Evolutionary conservation across 1,140 invertebrate species (phyloP).

Genomic region (Drosophila nannoptera): DNA sequence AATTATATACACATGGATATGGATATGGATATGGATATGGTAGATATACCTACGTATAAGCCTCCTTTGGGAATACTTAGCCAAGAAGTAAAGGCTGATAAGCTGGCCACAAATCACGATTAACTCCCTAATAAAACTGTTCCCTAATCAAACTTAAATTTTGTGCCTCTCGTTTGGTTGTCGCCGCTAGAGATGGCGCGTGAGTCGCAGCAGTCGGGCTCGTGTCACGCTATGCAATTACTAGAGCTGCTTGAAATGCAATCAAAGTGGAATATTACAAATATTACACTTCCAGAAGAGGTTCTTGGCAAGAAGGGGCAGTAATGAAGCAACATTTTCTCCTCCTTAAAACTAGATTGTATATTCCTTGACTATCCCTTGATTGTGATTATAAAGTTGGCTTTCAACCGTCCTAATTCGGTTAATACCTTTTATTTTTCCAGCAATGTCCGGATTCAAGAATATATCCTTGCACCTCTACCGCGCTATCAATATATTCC

Average conservation of each 20-base stretch:
- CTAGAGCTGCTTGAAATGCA: no score
- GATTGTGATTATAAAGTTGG: no score
- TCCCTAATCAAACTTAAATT: slow-evolving; percentile 59
- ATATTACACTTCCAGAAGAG: background rate
- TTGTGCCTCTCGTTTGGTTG: slow-evolving; percentile 5
- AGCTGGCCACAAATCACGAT: slow-evolving; percentile 58
- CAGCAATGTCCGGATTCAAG: no score
- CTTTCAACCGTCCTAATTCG: no score
- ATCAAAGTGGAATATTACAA: no score
- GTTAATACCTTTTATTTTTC: background rate
- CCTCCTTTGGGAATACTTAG: slow-evolving; percentile 36
- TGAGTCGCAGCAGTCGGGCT: background rate
- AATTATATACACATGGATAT: slow-evolving; percentile 1
- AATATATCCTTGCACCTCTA: background rate
- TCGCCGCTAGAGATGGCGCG: slow-evolving; percentile 40
- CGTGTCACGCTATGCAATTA: background rate
- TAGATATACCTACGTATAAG: background rate
- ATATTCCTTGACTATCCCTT: no score
- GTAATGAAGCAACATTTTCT: background rate
- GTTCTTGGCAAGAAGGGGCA: background rate
- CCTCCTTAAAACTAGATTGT: background rate
- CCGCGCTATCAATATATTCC: background rate
- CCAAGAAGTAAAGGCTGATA: slow-evolving; percentile 48
- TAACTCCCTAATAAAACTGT: slow-evolving; percentile 65
- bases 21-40: background rate